phyloP scores from a whole-genome alignment of 2,888 invertebrate genomes.

The Aromia moschata region DNA sequence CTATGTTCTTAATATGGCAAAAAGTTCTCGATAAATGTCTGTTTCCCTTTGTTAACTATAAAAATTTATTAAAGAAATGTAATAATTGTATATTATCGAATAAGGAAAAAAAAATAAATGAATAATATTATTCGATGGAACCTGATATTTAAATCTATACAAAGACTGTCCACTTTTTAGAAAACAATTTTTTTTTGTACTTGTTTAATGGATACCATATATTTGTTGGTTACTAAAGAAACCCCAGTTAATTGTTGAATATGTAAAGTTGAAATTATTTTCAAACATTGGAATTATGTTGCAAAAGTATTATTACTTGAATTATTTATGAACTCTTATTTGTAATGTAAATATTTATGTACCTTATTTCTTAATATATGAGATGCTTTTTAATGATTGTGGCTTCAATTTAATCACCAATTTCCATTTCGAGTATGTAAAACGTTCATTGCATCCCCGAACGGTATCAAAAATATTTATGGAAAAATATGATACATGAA shows the following conservation, averaged over 20 bases:
- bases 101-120: slow-evolving; percentile 4
- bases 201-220: slow-evolving; percentile 2
- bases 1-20: background rate
- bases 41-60: slow-evolving; percentile 16
- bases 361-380: slow-evolving; percentile 51
- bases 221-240: slow-evolving; percentile 28
- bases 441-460: too few species aligned
- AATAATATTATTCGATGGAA: slow-evolving; percentile 13
- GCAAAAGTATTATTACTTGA: slow-evolving; percentile 38
- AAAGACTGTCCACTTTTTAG: slow-evolving; percentile 47
- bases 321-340: slow-evolving; percentile 36
- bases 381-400: slow-evolving; percentile 42
- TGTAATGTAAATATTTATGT: slow-evolving; percentile 53
- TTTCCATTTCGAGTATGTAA: too few species aligned
- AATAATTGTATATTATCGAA: slow-evolving; percentile 24
- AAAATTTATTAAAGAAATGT: slow-evolving; percentile 21
- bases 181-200: slow-evolving; percentile 23
- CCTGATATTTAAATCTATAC: slow-evolving; percentile 23
- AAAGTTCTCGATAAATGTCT: background rate
- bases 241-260: slow-evolving; percentile 31
- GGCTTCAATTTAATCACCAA: slow-evolving; percentile 3
- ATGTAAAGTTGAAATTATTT: background rate
- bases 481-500: too few species aligned
- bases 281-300: slow-evolving; percentile 33
- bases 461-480: too few species aligned